A percentile compares a stretch with the other conserved stretches of the same genome.
Evolutionary conservation across 2,797 vertebrate species (phyloP).

Genomic region (Protonibea diacanthus): DNA sequence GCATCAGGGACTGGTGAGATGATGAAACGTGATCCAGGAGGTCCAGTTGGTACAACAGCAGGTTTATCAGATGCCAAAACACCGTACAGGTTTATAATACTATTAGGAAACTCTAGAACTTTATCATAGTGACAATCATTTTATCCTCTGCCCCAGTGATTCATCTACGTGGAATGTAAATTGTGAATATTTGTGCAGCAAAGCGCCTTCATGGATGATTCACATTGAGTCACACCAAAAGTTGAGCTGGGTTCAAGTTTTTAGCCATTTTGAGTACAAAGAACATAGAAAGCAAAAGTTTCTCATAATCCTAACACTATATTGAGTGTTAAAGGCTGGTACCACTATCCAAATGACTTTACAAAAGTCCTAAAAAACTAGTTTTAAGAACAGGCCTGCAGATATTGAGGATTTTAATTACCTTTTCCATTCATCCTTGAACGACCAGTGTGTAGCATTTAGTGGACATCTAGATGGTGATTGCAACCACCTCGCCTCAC

Average conservation of each 20-base stretch:
- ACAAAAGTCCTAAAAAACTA: not conserved
- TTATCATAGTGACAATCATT: not conserved
- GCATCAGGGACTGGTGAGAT: not conserved
- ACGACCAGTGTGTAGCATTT: too few relatives aligned
- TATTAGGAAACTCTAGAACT: not conserved
- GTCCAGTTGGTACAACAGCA: not conserved
- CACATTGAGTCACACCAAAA: not conserved
- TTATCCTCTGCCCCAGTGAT: not conserved
- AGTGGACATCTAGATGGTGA: too few relatives aligned
- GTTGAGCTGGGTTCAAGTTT: not conserved
- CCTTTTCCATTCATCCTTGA: not conserved
- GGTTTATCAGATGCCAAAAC: not conserved
- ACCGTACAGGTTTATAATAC: not conserved
- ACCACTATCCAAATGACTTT: not conserved
- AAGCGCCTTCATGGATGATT: not conserved
- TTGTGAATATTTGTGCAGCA: not conserved
- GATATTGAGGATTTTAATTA: too few relatives aligned
- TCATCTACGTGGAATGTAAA: not conserved
- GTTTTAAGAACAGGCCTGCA: not conserved
- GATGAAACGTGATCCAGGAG: not conserved
- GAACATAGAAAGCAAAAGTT: too few relatives aligned
- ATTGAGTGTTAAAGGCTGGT: not conserved
- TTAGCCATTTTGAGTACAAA: too few relatives aligned
- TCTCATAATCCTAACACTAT: not conserved
- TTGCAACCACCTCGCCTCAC: too few relatives aligned